Evolutionary conservation across 2,888 invertebrate genomes (phyloP).

Genomic region (Campopleginae sp.): DNA sequence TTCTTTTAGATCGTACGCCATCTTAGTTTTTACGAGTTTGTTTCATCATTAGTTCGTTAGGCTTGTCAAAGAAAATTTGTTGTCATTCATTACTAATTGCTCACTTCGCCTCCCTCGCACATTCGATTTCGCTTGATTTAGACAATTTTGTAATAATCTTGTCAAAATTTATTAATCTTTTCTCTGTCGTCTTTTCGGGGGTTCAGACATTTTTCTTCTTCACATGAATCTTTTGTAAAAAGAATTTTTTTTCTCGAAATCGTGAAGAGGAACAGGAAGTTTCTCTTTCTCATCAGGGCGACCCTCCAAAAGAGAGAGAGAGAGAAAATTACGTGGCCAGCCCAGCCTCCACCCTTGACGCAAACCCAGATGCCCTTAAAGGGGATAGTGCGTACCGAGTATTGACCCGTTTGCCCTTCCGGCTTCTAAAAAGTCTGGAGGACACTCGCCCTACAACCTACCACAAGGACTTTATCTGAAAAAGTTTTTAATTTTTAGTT

Average conservation of each 20-base stretch:
- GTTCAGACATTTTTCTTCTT: background rate
- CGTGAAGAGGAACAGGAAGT: constrained; percentile 47
- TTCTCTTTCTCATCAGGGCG: constrained; percentile 13
- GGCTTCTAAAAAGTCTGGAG: constrained; percentile 53
- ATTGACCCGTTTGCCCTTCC: constrained; percentile 81
- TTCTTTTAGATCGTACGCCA: constrained; percentile 24
- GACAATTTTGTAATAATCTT: background rate
- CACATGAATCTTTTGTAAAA: background rate
- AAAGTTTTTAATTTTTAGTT: background rate
- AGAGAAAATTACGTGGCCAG: constrained; percentile 54
- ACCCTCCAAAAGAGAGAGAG: constrained; percentile 33
- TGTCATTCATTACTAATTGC: too few species aligned
- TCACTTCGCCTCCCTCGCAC: too few species aligned
- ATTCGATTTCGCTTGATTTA: background rate
- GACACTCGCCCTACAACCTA: constrained; percentile 38
- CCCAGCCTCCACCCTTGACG: constrained; percentile 75
- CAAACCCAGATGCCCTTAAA: constrained; percentile 77
- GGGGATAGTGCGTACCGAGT: constrained; percentile 80
- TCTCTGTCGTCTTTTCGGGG: background rate
- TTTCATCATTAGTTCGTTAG: background rate
- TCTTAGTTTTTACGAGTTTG: constrained; percentile 5
- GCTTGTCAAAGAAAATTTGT: background rate
- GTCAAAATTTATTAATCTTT: background rate
- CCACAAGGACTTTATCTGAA: constrained; percentile 35
- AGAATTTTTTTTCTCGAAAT: background rate